Evolutionary conservation across 2,113 vertebrate species (phyloP), one percentile per base, ranked within the genome.

Genomic region (Mugil cephalus): DNA sequence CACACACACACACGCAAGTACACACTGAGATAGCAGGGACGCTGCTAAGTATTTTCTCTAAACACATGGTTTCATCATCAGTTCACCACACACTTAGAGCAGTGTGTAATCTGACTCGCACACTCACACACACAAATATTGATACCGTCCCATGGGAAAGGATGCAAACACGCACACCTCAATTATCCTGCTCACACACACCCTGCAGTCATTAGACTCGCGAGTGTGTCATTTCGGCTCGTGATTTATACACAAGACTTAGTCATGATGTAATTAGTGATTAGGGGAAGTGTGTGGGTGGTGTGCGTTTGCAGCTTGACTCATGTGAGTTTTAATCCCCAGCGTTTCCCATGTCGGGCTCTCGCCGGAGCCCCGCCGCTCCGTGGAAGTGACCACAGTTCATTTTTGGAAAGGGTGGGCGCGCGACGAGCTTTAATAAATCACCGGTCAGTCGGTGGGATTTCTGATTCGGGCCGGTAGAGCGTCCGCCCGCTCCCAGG

Each of bases 261-360:
- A 71, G 81, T 84, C 84, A 82, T 83, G 84, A 85, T 89, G 77
- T 89, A 87, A 91, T 91, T 86, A 87, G 87, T 89, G 85, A 91
- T 89, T 87, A 84, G 82, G 74, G 77, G 79, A 83, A 87, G 83
- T 58, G 82, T 87, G 85, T 87, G 87, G 87, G 89, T 83, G 85
- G 82, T 77, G 82, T 87, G 66, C 75, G 39, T 86, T 76, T 39
- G 51, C 53, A 79, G 73, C 60, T 65, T 79, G 63, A 73, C 72
- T 88, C 83, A 86, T 86, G 75, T 83, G 83, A 83, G 65, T 65
- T 78, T 72, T 64, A 80, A 78, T 77, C 76, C 59, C 60, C 54
- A 11, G 38, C 1, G 36, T 80, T 85, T 87, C 86, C 82, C 78
- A 87, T 86, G 86, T 86, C 13, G 67, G 55, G 50, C 8, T 19